phyloP scores from a whole-genome alignment of 2,113 vertebrate species.

The Balaeniceps rex region DNA sequence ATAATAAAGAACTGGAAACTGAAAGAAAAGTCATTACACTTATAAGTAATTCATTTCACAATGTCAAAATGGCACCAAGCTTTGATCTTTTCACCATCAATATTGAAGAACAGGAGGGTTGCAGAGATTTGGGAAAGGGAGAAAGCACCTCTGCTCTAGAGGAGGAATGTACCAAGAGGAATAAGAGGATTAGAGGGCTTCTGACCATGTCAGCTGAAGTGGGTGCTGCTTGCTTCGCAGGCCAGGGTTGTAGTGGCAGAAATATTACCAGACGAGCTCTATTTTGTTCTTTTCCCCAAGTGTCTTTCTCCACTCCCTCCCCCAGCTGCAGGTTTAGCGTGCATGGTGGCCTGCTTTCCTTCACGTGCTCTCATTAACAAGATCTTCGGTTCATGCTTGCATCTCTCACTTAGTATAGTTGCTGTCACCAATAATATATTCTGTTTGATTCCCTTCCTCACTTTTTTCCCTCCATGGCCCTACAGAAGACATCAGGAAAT shows the following conservation, averaged over 20 bases:
- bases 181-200: background rate
- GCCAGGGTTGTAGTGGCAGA: background rate
- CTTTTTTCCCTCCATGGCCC: background rate
- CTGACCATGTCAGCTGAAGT: background rate
- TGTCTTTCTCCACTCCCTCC: background rate
- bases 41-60: background rate
- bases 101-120: background rate
- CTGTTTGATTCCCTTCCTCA: conserved; percentile 27
- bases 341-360: background rate
- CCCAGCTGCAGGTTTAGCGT: background rate
- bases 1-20: background rate
- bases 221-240: background rate
- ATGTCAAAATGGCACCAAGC: background rate
- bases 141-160: background rate
- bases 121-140: background rate
- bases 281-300: background rate
- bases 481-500: conserved; percentile 1
- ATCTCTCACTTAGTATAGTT: background rate
- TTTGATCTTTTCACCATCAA: background rate
- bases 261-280: background rate
- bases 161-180: background rate
- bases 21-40: background rate
- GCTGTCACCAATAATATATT: conserved; percentile 31
- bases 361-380: conserved; percentile 1
- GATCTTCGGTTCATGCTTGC: background rate